A percentile compares a stretch with the other conserved stretches of the same genome.
phyloP scores from a whole-genome alignment of 53 echinoderm and acorn worm species.

The Temnopleurus reevesii region DNA sequence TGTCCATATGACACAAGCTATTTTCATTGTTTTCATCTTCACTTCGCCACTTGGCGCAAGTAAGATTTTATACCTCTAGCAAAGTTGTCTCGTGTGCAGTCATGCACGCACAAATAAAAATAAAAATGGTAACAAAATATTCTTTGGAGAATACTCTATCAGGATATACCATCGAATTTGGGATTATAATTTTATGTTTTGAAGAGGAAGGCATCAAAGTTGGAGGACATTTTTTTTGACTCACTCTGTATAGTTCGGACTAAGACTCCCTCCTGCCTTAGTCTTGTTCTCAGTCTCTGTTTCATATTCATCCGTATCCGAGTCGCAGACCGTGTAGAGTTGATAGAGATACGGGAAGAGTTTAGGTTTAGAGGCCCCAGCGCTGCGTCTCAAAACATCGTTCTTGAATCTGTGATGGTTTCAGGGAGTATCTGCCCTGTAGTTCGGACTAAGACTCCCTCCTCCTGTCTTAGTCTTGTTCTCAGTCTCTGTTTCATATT shows the following conservation, averaged over 20 bases:
- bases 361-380: slow-evolving; percentile 48
- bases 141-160: no score
- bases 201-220: no score
- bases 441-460: background rate
- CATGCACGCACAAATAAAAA: no score
- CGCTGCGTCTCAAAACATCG: slow-evolving; percentile 55
- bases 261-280: background rate
- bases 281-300: slow-evolving; percentile 54
- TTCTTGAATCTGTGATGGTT: slow-evolving; percentile 65
- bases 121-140: no score
- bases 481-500: slow-evolving; percentile 57
- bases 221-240: no score
- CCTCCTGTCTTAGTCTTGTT: slow-evolving; percentile 22
- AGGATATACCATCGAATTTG: no score
- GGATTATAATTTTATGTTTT: no score
- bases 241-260: slow-evolving; percentile 17
- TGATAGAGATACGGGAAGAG: slow-evolving; percentile 85
- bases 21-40: no score
- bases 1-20: no score
- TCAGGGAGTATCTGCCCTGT: background rate
- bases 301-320: slow-evolving; percentile 80
- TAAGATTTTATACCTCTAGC: no score
- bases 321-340: slow-evolving; percentile 74
- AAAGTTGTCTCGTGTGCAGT: no score
- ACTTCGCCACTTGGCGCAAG: no score